These are phyloP conservation scores for Nycticebus coucang DNA, from an alignment of 2,113 vertebrate species.

Conservation along the genomic window DNA sequence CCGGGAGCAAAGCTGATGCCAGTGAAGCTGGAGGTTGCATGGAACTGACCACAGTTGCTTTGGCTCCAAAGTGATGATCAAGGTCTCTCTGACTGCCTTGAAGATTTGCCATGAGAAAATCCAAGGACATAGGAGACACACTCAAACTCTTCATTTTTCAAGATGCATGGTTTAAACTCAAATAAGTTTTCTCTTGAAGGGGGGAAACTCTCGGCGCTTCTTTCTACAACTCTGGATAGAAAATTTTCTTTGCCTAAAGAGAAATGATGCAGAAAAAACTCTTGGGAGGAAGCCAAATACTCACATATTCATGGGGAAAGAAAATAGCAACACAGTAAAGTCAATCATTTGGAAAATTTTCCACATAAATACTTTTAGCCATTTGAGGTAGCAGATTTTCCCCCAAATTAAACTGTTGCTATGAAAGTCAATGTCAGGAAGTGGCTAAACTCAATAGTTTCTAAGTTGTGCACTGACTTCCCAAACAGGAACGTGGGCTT, in stretches of 20 bases:
- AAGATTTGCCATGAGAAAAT: neutral
- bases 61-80: neutral
- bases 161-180: constrained; percentile 5
- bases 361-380: constrained; percentile 70
- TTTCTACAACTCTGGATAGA: constrained; percentile 40
- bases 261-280: constrained; percentile 67
- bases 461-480: constrained; percentile 33
- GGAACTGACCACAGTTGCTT: neutral
- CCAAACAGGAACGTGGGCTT: neutral
- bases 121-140: neutral
- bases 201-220: neutral
- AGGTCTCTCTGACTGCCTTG: neutral
- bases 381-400: constrained; percentile 53
- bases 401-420: constrained; percentile 64
- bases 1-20: neutral
- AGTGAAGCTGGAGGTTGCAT: fast-evolving
- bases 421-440: constrained; percentile 61
- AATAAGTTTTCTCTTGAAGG: constrained; percentile 41
- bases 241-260: constrained; percentile 64
- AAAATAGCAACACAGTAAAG: constrained; percentile 64
- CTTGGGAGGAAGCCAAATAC: constrained; percentile 66
- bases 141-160: neutral
- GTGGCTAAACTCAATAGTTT: constrained; percentile 50
- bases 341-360: constrained; percentile 68
- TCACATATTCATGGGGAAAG: constrained; percentile 61